A percentile compares a stretch with the other conserved stretches of the same genome.
phyloP scores from a whole-genome alignment of 2,113 vertebrate genomes.

The Garra rufa region DNA sequence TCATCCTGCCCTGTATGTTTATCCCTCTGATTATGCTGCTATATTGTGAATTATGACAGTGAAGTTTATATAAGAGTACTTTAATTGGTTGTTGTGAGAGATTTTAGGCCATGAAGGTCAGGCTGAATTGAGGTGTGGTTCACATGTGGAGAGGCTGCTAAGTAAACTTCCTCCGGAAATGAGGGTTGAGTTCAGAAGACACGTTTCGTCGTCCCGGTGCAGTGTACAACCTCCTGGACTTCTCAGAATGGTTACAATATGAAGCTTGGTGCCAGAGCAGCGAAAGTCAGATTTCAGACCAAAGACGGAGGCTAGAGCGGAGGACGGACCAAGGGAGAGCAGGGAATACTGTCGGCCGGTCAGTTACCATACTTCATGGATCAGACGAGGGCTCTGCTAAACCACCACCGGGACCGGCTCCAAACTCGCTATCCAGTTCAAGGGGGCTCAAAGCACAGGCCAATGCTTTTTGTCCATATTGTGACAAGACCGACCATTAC shows the following conservation, averaged over 20 bases:
- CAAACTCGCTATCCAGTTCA: not conserved
- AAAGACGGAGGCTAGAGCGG: not conserved
- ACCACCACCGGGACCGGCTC: not conserved
- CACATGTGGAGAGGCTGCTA: constrained; percentile 5
- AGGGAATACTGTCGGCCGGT: not conserved
- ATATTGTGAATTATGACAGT: no score
- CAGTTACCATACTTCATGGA: not conserved
- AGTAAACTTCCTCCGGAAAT: constrained; percentile 19
- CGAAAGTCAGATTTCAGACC: not conserved
- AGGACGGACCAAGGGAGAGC: not conserved
- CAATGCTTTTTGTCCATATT: not conserved
- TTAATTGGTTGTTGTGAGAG: no score
- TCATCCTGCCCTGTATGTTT: no score
- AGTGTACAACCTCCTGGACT: constrained; percentile 1
- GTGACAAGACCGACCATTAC: not conserved
- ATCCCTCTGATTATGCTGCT: no score
- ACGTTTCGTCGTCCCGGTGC: not conserved
- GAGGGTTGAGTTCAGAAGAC: constrained; percentile 7
- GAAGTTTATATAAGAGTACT: no score
- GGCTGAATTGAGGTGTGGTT: constrained; percentile 2
- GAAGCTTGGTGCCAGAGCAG: constrained; percentile 10
- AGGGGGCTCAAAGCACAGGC: no score
- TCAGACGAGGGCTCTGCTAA: not conserved
- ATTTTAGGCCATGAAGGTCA: constrained; percentile 35
- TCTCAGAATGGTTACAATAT: constrained; percentile 4